phyloP scores from a whole-genome alignment of 2,888 invertebrate genomes.

The Lepidonotus clava region DNA sequence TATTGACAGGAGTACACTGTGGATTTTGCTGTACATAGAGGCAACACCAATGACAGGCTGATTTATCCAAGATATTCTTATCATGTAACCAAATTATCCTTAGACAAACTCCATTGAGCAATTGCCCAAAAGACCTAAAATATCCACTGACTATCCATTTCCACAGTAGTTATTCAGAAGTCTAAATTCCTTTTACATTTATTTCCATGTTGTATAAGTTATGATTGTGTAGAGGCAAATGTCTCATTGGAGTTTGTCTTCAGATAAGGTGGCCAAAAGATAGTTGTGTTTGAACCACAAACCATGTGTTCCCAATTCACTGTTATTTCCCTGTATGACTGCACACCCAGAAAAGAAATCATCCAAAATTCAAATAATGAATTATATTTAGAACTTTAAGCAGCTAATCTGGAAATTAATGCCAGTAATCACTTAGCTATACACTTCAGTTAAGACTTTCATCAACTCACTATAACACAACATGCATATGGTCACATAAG shows the following conservation, averaged over 20 bases:
- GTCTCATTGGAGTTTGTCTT: not conserved
- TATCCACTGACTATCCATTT: no score
- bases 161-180: no score
- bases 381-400: not conserved
- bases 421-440: not conserved
- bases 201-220: no score
- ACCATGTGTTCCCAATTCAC: not conserved
- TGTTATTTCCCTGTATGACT: not conserved
- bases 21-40: no score
- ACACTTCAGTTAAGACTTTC: not conserved
- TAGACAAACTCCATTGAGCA: no score
- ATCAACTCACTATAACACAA: not conserved
- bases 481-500: not conserved
- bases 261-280: not conserved
- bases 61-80: no score
- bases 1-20: no score
- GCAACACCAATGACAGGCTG: no score
- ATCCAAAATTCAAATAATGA: constrained; percentile 2
- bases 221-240: no score
- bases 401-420: not conserved
- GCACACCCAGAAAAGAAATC: not conserved
- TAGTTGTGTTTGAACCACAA: not conserved
- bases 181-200: no score
- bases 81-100: no score
- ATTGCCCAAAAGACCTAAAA: no score